Conservation (phyloP, 1,140 invertebrate species). For the Penaeus chinensis region DNA sequence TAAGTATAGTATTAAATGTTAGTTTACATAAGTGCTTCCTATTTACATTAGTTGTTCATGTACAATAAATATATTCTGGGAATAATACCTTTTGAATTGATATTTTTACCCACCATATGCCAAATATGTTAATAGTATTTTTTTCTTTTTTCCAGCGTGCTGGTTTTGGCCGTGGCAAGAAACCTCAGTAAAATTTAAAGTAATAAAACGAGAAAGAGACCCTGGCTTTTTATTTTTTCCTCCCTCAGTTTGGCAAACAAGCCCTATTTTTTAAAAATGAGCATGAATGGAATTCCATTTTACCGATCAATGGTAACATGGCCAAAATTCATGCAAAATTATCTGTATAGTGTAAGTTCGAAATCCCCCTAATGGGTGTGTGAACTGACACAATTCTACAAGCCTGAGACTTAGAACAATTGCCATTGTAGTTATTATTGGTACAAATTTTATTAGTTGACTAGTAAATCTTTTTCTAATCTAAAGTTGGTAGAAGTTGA, state of each 20-base stretch:
- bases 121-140: too few species aligned
- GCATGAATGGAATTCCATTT: background rate
- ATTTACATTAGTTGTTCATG: background rate
- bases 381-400: too few species aligned
- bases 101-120: too few species aligned
- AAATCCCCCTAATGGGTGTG: too few species aligned
- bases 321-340: conserved; percentile 28
- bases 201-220: conserved; percentile 27
- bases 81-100: background rate
- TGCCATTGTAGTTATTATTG: too few species aligned
- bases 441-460: too few species aligned
- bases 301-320: background rate
- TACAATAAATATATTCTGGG: too few species aligned
- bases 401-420: too few species aligned
- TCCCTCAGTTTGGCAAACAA: background rate
- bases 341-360: too few species aligned
- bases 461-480: too few species aligned
- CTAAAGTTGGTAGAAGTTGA: too few species aligned
- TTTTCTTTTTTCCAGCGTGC: conserved; percentile 34
- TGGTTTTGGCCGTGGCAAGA: conserved; percentile 61
- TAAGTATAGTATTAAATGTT: conserved; percentile 35
- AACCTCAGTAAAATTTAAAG: conserved; percentile 43
- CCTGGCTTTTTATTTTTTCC: background rate
- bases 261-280: background rate
- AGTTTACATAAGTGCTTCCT: background rate